Conservation (phyloP, 2,888 invertebrate species). For the Hypolimnas misippus region DNA sequence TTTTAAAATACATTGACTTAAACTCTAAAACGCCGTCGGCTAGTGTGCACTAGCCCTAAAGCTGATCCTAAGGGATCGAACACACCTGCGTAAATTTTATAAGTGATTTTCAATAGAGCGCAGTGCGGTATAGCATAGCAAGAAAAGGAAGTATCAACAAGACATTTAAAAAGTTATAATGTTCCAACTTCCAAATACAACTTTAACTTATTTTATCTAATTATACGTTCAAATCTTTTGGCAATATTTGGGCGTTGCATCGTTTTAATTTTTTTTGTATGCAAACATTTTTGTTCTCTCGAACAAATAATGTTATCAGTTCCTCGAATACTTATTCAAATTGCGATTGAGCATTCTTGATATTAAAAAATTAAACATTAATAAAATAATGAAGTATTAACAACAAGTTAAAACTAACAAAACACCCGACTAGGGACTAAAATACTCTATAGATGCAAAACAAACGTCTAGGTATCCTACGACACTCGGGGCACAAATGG, state of each 20-base stretch:
- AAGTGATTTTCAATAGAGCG: conserved; percentile 4
- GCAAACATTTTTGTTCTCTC: background rate
- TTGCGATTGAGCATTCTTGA: conserved; percentile 1
- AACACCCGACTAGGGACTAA: background rate
- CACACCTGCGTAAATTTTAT: background rate
- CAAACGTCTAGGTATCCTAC: background rate
- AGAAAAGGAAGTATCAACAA: background rate
- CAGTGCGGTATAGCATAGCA: background rate
- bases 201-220: background rate
- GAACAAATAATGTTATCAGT: background rate
- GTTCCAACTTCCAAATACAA: background rate
- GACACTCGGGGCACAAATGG: background rate
- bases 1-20: no score
- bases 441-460: background rate
- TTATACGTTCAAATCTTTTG: conserved; percentile 1
- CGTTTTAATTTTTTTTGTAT: background rate
- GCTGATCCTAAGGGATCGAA: background rate
- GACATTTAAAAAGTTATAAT: background rate
- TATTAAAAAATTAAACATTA: conserved; percentile 2
- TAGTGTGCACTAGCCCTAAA: no score
- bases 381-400: background rate
- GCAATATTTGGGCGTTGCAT: background rate
- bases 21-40: no score
- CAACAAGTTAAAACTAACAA: background rate
- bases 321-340: conserved; percentile 3